Conservation (phyloP, 2,888 invertebrate species). For the Corythucha ciliata region DNA sequence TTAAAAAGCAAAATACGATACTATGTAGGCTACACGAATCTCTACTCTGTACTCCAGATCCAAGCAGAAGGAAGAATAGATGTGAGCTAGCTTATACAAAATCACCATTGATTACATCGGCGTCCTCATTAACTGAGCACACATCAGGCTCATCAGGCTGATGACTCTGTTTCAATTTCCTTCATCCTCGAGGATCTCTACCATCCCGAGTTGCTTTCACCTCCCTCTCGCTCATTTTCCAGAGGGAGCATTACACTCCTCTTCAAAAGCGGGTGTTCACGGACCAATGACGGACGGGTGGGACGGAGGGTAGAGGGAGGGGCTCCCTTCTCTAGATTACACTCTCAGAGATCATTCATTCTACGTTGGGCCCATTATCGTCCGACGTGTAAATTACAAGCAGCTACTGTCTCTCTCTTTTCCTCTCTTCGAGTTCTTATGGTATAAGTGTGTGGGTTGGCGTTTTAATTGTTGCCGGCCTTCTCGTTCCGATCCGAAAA, state of each 20-base stretch:
- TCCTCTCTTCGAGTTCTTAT: background rate
- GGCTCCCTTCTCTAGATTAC: slow-evolving; percentile 23
- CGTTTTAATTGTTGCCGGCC: slow-evolving; percentile 19
- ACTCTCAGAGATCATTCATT: slow-evolving; percentile 23
- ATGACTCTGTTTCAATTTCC: slow-evolving; percentile 23
- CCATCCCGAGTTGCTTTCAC: too few relatives aligned
- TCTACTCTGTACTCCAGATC: too few relatives aligned
- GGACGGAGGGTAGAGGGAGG: too few relatives aligned
- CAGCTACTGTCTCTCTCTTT: slow-evolving; percentile 20
- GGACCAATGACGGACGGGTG: slow-evolving; percentile 8
- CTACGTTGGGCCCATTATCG: slow-evolving; percentile 21
- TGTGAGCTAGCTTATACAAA: slow-evolving; percentile 8
- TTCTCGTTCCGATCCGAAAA: slow-evolving; percentile 10
- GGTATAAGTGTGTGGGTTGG: slow-evolving; percentile 20
- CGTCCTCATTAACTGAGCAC: slow-evolving; percentile 19
- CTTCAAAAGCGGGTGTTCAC: slow-evolving; percentile 6
- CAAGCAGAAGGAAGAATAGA: too few relatives aligned
- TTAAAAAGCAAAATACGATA: too few relatives aligned
- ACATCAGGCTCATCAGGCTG: slow-evolving; percentile 13
- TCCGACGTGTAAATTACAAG: slow-evolving; percentile 26
- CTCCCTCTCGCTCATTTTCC: too few relatives aligned
- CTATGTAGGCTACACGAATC: too few relatives aligned
- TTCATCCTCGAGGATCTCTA: too few relatives aligned
- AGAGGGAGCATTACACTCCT: slow-evolving; percentile 1
- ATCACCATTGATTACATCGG: slow-evolving; percentile 16